These are phyloP conservation scores for Anthopleura sola DNA, from an alignment of 64 coral and sea anemone species.

Conservation along the genomic window DNA sequence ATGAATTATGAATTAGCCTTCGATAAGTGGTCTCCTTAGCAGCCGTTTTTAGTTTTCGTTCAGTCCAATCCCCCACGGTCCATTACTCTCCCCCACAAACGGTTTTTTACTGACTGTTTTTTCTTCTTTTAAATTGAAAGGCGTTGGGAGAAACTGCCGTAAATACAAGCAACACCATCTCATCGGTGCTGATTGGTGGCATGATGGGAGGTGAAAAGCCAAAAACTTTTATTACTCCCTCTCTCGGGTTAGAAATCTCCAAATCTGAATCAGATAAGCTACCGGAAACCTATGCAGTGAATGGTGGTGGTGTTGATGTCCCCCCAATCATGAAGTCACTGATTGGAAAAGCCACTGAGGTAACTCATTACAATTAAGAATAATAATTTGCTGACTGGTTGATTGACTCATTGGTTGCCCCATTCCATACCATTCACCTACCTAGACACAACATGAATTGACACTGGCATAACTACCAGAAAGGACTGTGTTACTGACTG, in stretches of 20 bases:
- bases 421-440: too few relatives aligned
- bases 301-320: conserved; percentile 11
- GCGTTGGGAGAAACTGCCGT: not conserved
- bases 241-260: not conserved
- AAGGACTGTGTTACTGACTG: too few relatives aligned
- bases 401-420: too few relatives aligned
- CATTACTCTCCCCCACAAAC: too few relatives aligned
- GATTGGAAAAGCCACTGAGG: not conserved
- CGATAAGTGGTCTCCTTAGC: too few relatives aligned
- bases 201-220: not conserved
- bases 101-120: not conserved
- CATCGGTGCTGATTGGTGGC: not conserved
- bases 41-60: too few relatives aligned
- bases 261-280: conserved; percentile 1
- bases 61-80: too few relatives aligned
- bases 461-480: too few relatives aligned
- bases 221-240: not conserved
- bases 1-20: too few relatives aligned
- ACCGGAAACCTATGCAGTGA: not conserved
- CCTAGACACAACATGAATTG: too few relatives aligned
- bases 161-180: conserved; percentile 1
- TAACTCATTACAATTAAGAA: not conserved
- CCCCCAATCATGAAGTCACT: not conserved
- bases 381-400: not conserved
- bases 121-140: not conserved